A percentile compares a stretch with the other conserved stretches of the same genome.
Evolutionary conservation across 35 echinoderm and acorn worm species (phyloP).

Genomic region (Nesometra sesokonis): DNA sequence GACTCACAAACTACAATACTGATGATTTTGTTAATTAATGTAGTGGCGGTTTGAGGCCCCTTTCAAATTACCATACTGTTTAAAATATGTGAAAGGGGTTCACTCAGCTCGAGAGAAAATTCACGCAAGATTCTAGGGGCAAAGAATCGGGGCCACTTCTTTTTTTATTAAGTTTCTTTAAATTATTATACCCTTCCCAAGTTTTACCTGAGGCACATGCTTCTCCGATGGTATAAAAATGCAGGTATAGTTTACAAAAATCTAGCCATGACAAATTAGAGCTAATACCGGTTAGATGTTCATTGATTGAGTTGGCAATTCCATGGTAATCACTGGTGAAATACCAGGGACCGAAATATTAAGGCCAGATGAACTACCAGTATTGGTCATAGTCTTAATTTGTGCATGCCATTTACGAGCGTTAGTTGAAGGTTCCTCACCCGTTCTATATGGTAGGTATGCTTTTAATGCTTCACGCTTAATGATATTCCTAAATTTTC

Average conservation of each 20-base stretch:
- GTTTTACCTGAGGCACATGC: no score
- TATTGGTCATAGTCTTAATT: neutral
- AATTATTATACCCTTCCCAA: no score
- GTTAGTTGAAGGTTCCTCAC: neutral
- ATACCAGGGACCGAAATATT: neutral
- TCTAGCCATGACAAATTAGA: neutral
- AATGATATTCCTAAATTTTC: neutral
- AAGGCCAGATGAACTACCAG: neutral
- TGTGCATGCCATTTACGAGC: neutral
- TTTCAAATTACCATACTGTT: no score
- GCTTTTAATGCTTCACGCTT: neutral
- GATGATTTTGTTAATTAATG: no score
- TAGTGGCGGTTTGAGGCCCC: no score
- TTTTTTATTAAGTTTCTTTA: no score
- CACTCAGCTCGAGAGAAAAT: constrained; percentile 37
- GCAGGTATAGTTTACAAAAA: neutral
- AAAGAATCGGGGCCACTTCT: no score
- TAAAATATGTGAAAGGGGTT: constrained; percentile 26
- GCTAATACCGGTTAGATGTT: neutral
- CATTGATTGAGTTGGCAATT: neutral
- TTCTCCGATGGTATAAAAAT: neutral
- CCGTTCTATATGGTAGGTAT: neutral
- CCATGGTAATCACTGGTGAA: neutral
- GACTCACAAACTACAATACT: no score
- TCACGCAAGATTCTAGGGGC: constrained; percentile 28